These are phyloP conservation scores for Nemotelus pantherinus DNA, from an alignment of 2,888 invertebrate genomes.

Conservation along the genomic window DNA sequence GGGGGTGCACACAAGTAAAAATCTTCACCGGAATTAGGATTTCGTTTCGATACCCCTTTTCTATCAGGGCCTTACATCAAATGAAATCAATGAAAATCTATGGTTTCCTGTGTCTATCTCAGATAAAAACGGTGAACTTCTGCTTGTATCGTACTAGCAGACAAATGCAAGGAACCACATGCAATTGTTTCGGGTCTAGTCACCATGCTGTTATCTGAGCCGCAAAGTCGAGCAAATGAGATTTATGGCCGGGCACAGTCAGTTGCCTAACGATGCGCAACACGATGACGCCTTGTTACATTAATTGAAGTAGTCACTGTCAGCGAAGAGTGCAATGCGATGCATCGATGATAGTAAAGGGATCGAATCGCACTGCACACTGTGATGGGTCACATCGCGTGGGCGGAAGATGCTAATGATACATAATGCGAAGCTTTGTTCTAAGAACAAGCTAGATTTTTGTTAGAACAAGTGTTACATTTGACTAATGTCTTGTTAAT, in stretches of 20 bases:
- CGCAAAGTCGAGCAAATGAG: constrained; percentile 6
- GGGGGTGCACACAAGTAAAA: constrained; percentile 1
- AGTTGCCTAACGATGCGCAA: constrained; percentile 24
- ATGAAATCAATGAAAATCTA: constrained; percentile 21
- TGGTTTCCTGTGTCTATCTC: constrained; percentile 21
- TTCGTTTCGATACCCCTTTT: constrained; percentile 12
- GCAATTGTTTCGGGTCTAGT: no score
- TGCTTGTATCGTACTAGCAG: neutral
- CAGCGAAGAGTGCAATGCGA: constrained; percentile 7
- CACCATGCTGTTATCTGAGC: neutral
- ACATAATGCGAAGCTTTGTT: constrained; percentile 17
- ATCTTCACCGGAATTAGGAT: neutral
- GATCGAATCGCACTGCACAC: no score
- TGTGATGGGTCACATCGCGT: neutral
- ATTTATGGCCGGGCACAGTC: constrained; percentile 28
- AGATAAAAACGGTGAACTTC: neutral
- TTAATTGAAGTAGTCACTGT: constrained; percentile 38
- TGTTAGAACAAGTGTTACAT: constrained; percentile 25
- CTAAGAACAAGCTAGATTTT: neutral
- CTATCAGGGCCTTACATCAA: neutral
- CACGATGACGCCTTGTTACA: constrained; percentile 40
- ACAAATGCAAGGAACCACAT: no score
- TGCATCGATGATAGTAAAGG: no score
- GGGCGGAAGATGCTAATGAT: constrained; percentile 38
- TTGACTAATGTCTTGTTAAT: constrained; percentile 35